Evolutionary conservation across 1,140 invertebrate species (phyloP), one percentile per base, ranked within the genome.

Genomic region (Homalodisca vitripennis): DNA sequence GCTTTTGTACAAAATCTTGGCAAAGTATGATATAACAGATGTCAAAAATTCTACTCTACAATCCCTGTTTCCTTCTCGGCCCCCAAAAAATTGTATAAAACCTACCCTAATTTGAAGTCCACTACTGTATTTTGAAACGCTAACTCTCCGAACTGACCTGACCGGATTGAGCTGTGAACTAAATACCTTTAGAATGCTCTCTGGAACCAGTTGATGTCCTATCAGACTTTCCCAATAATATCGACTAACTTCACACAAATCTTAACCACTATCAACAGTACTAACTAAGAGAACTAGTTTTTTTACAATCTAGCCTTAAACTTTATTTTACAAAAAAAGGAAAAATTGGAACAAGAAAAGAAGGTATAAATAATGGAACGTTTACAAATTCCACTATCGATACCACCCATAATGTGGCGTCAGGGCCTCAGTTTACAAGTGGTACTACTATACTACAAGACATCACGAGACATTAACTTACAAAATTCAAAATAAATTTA

Each of bases 21-120:
- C 55, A 60, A 60, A 60, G 55, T 60, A 30, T 60, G 26, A 13
- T 20, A 51, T 22, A 60, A 60, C 55, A 60, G 55, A 60, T 60
- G 55, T 60, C 55, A 60, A 60, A 60, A 60, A 60, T 22, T 17
- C 55, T 60, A 60, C n/a, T 60, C 55, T 60, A 60, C 55, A 27
- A 41, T 60, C 55, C 55, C 55, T 60, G 55, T 60, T 60, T 60
- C 24, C 26, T 27, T 27, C 26, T 60, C 55, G 10, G 10, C 22
- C 55, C 55, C 22, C 6, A 60, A 60, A 27, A 60, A 27, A 27
- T 27, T 60, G 26, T 27, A 60, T 29, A 60, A 60, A 60, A 60
- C 24, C 55, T 60, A 60, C 55, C 55, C 55, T 60, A 60, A 60
- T 60, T 29, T 60, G 2, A 27, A 60, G n/a, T 27, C 24, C 55